These are phyloP conservation scores for Drosophila guanche DNA, from an alignment of 1,140 invertebrate genomes.

Conservation along the genomic window DNA sequence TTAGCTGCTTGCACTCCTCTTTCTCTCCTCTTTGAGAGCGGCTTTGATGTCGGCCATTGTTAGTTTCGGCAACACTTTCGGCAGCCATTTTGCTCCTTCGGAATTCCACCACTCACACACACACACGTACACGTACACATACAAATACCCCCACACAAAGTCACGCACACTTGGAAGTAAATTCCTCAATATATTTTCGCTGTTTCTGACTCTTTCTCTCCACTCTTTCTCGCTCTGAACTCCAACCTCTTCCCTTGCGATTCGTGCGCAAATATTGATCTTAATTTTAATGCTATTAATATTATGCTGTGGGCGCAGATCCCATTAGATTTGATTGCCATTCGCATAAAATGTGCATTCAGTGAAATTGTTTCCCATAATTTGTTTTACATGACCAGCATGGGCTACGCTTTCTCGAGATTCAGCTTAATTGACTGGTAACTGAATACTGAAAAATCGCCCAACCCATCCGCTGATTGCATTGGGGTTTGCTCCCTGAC, in stretches of 20 bases:
- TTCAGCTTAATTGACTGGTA: slow-evolving; percentile 35
- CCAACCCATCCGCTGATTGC: slow-evolving; percentile 25
- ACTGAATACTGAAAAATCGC: slow-evolving; percentile 32
- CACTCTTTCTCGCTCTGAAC: slow-evolving; percentile 4
- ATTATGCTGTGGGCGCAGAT: slow-evolving; percentile 71
- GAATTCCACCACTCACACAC: slow-evolving; percentile 73
- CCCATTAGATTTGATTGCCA: slow-evolving; percentile 64
- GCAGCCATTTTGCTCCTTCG: slow-evolving; percentile 77
- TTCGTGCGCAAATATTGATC: slow-evolving; percentile 28
- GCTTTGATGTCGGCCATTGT: slow-evolving; percentile 38
- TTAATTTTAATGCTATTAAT: slow-evolving; percentile 76
- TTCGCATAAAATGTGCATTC: slow-evolving; percentile 42
- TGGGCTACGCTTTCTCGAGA: slow-evolving; percentile 4
- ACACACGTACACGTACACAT: slow-evolving; percentile 19
- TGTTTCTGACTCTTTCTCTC: slow-evolving; percentile 36
- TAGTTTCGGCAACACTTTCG: slow-evolving; percentile 68
- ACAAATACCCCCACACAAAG: slow-evolving; percentile 12
- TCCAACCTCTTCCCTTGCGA: slow-evolving; percentile 1
- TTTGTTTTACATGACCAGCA: slow-evolving; percentile 21
- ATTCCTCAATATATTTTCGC: slow-evolving; percentile 65
- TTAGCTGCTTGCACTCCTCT: neutral
- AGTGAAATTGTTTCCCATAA: slow-evolving; percentile 22
- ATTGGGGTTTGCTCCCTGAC: slow-evolving; percentile 40
- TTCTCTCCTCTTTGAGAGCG: neutral
- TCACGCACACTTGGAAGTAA: slow-evolving; percentile 21